Evolutionary conservation across 2,888 invertebrate species (phyloP), one percentile per base, ranked within the genome.

Genomic region (Lasioglossum villosulum): DNA sequence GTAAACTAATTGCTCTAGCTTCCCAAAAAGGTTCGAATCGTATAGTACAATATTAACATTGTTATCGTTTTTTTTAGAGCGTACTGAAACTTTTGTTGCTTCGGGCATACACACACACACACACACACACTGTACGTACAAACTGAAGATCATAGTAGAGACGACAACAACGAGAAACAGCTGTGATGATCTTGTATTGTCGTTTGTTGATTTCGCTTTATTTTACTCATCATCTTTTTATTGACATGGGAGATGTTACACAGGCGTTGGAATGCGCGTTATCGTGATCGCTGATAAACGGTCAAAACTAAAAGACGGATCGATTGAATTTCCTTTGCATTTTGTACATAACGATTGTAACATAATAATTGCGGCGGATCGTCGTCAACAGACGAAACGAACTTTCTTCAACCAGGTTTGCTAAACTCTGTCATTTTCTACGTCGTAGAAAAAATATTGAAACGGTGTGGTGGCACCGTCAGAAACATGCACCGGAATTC

Each of bases 191-290:
- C 30, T 10, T 56, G 8, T 27, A 23, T 52, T 30, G 14, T 39
- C 19, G 52, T 77, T 48, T 16, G 14, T 66, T 37, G 75, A 76
- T 77, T 81, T 78, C 73, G 72, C 42, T 81, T 87, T 74, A 73
- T 78, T 80, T 86, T 88, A 89, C 87, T 89, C 88, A 89, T 83
- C 84, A 88, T 88, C 86, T 88, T 88, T 92, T 92, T 92, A 93
- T 93, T 94, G 93, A 94, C 94, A 93, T 93, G 91, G 92, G 91
- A 91, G 90, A 92, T 93, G 92, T 93, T 93, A 93, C 91, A 92
- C 90, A 90, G 92, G 91, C 93, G 89, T 91, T 93, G 93, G 92
- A 93, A 94, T 93, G 92, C 91, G 91, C 89, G 89, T 92, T 92
- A 90, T 89, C 84, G 82, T 90, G 88, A 83, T 91, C 88, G 89